A percentile compares a stretch with the other conserved stretches of the same genome.
Evolutionary conservation across 2,888 invertebrate species (phyloP).

Genomic region (Acanthopleura granulata): DNA sequence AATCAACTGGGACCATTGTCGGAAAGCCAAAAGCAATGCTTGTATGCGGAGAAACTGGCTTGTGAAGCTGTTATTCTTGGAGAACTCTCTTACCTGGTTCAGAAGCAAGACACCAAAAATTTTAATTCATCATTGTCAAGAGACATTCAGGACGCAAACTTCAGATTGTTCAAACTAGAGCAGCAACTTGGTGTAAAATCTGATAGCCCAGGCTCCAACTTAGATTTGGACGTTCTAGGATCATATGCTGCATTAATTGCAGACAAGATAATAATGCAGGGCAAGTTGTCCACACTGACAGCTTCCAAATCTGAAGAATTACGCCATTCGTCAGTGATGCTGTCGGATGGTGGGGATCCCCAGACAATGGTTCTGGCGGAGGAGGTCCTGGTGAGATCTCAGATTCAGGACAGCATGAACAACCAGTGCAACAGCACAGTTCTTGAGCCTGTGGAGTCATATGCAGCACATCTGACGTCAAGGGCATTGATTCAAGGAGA

Average conservation of each 20-base stretch:
- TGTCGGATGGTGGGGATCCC: not conserved
- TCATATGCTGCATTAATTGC: constrained; percentile 83
- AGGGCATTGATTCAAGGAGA: constrained; percentile 58
- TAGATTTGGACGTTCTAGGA: constrained; percentile 72
- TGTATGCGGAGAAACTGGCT: constrained; percentile 58
- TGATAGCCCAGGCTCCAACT: not conserved
- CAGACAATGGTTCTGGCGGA: constrained; percentile 48
- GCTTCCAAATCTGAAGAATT: not conserved
- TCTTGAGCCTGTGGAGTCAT: constrained; percentile 18
- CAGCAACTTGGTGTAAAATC: constrained; percentile 15
- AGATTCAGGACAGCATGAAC: constrained; percentile 40
- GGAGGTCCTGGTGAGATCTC: constrained; percentile 56
- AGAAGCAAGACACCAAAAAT: constrained; percentile 28
- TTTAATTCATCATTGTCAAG: not conserved
- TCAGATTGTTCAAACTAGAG: constrained; percentile 14
- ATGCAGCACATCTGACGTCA: constrained; percentile 33
- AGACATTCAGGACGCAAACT: constrained; percentile 15
- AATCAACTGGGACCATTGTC: not conserved
- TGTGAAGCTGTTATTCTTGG: constrained; percentile 58
- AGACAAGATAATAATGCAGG: constrained; percentile 72
- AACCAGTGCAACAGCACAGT: constrained; percentile 36
- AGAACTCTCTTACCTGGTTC: constrained; percentile 56
- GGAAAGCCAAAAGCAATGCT: constrained; percentile 12
- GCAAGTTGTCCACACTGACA: constrained; percentile 44
- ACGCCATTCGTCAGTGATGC: not conserved